Conservation (phyloP, 2,113 vertebrate genomes). For the Apistogramma diplotaenia region DNA sequence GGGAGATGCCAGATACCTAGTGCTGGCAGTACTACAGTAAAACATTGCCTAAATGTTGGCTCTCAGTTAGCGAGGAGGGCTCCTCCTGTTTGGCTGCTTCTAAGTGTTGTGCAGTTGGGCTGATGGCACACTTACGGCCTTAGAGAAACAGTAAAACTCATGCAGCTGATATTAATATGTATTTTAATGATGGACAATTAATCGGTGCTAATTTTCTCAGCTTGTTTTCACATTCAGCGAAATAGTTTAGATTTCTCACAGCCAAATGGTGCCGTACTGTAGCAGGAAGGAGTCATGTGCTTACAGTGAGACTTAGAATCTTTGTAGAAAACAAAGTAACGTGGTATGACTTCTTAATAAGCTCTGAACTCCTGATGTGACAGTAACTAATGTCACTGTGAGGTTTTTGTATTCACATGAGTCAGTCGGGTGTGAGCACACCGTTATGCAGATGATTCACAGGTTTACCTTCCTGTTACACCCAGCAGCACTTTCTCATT, state of each 20-base stretch:
- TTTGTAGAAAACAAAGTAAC: too few species aligned
- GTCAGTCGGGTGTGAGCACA: neutral
- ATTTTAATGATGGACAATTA: constrained; percentile 39
- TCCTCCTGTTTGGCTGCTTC: constrained; percentile 34
- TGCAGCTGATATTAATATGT: constrained; percentile 35
- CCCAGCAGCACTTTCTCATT: too few species aligned
- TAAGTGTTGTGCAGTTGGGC: constrained; percentile 37
- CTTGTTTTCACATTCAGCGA: constrained; percentile 28
- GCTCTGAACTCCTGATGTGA: too few species aligned
- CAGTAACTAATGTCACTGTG: too few species aligned
- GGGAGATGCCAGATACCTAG: constrained; percentile 58
- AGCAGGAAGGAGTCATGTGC: neutral
- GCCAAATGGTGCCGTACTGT: constrained; percentile 9
- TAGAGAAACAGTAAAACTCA: constrained; percentile 41
- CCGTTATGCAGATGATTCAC: neutral
- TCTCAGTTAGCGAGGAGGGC: neutral
- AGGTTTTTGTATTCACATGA: neutral
- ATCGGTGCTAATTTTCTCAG: constrained; percentile 38
- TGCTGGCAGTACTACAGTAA: constrained; percentile 26
- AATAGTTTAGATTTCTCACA: neutral
- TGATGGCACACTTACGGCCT: constrained; percentile 37
- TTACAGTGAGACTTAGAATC: neutral
- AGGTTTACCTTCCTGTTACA: neutral
- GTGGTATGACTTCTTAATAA: too few species aligned
- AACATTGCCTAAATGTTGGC: constrained; percentile 41